Percentiles rank a stretch among this genome's conserved stretches.
These are phyloP conservation scores for Cantharis flavilabris DNA, from an alignment of 2,888 invertebrate species.

Conservation along the genomic window DNA sequence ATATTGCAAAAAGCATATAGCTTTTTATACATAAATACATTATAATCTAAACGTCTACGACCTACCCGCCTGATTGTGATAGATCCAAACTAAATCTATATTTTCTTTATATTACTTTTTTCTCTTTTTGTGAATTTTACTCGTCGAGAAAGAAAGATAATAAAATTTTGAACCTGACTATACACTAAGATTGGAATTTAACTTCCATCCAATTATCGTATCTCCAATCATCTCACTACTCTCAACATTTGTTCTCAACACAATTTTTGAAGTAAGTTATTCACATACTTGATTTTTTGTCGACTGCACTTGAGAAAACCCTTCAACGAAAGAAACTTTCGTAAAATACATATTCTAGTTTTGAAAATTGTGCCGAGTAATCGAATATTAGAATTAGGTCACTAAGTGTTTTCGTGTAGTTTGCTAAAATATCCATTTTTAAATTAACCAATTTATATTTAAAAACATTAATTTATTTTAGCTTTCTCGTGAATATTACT, in stretches of 20 bases:
- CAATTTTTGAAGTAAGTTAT: neutral
- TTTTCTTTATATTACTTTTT: neutral
- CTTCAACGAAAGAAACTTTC: neutral
- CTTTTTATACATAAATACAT: neutral
- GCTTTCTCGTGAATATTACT: neutral
- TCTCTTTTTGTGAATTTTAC: neutral
- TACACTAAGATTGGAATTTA: neutral
- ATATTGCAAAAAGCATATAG: neutral
- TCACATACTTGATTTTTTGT: neutral
- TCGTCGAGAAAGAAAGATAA: neutral
- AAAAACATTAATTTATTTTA: neutral
- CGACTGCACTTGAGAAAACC: neutral
- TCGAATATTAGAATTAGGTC: neutral
- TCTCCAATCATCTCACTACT: neutral
- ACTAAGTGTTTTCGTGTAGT: neutral
- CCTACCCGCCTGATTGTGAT: neutral
- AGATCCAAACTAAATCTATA: neutral
- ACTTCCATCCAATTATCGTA: neutral
- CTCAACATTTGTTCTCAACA: neutral
- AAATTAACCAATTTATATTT: neutral
- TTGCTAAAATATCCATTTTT: neutral
- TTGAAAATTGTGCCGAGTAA: neutral
- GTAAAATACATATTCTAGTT: neutral
- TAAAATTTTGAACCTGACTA: neutral
- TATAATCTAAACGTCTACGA: neutral